phyloP scores from a whole-genome alignment of 2,888 invertebrate species.

The Habrosyne pyritoides region DNA sequence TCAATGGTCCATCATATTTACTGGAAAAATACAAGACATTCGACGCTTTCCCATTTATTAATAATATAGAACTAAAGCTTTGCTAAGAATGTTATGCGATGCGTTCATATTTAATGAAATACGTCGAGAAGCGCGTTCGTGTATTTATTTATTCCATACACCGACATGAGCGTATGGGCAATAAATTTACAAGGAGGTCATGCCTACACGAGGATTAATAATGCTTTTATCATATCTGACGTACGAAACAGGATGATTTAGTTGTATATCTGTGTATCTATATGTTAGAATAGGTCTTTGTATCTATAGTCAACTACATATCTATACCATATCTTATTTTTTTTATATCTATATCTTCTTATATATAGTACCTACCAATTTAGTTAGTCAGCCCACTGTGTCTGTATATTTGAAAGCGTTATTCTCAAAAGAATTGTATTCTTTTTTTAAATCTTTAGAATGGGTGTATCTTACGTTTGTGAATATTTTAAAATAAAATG shows the following conservation, averaged over 20 bases:
- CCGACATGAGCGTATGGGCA: constrained; percentile 20
- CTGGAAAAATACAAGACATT: no score
- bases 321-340: no score
- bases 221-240: constrained; percentile 34
- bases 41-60: neutral
- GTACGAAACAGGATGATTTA: constrained; percentile 32
- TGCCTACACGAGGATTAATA: constrained; percentile 35
- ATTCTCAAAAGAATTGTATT: no score
- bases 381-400: no score
- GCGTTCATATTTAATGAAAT: constrained; percentile 16
- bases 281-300: neutral
- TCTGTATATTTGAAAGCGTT: no score
- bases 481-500: no score
- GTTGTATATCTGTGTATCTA: constrained; percentile 21
- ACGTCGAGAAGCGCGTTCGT: constrained; percentile 15
- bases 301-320: neutral
- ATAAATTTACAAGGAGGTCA: constrained; percentile 40
- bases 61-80: neutral
- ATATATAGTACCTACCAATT: no score
- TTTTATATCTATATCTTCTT: no score
- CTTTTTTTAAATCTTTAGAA: no score
- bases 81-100: neutral
- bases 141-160: constrained; percentile 16
- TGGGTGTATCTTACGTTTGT: no score
- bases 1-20: no score